These are phyloP conservation scores for Drosophila pachea DNA, from an alignment of 1,140 invertebrate genomes.

Conservation along the genomic window DNA sequence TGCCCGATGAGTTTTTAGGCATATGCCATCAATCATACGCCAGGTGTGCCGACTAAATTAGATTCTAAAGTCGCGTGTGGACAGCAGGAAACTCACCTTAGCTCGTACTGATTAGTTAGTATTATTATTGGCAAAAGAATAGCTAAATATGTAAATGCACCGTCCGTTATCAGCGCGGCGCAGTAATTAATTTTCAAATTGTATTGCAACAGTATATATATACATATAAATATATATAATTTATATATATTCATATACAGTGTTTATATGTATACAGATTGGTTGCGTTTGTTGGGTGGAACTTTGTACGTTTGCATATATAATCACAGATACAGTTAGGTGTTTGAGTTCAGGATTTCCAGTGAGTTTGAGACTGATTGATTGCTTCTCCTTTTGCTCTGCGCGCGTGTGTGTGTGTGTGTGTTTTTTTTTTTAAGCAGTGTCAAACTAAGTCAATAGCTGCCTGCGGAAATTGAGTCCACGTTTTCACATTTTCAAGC, in stretches of 20 bases:
- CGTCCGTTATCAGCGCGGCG: conserved; percentile 35
- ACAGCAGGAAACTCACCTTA: conserved; percentile 49
- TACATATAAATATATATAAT: conserved; percentile 7
- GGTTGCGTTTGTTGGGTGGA: conserved; percentile 2
- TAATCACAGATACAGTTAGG: conserved; percentile 60
- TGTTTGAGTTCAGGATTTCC: conserved; percentile 24
- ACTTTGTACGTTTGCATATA: conserved; percentile 36
- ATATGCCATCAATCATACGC: conserved; percentile 55
- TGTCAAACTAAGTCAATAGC: conserved; percentile 7
- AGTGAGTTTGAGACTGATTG: background rate
- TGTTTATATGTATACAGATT: conserved; percentile 12
- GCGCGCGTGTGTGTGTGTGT: too few species aligned
- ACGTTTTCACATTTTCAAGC: conserved; percentile 70
- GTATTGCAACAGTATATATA: conserved; percentile 12
- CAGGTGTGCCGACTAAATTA: conserved; percentile 17
- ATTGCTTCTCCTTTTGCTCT: background rate
- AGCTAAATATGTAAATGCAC: conserved; percentile 1
- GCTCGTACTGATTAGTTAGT: conserved; percentile 43
- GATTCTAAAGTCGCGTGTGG: conserved; percentile 49
- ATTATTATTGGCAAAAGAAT: conserved; percentile 17
- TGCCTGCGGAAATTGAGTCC: conserved; percentile 26
- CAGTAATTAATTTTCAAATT: conserved; percentile 23
- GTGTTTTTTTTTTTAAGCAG: background rate
- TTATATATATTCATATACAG: conserved; percentile 5
- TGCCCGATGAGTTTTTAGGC: background rate